phyloP scores from a whole-genome alignment of 2,888 invertebrate species.

The Troides aeacus region DNA sequence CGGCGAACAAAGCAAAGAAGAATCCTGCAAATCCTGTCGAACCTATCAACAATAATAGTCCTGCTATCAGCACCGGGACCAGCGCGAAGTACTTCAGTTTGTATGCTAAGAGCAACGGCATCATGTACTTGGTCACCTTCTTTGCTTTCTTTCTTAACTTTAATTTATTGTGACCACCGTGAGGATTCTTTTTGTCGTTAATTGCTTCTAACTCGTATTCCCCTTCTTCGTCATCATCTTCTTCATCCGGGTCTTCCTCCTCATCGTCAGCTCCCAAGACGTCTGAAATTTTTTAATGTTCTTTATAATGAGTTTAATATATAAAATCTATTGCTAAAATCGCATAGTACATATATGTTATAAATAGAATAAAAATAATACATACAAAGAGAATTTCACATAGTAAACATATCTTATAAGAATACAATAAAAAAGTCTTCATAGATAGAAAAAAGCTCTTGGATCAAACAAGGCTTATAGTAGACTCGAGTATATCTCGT shows the following conservation, averaged over 20 bases:
- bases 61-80: conserved; percentile 87
- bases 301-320: too few relatives aligned
- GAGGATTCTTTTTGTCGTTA: conserved; percentile 45
- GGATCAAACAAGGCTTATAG: too few relatives aligned
- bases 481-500: too few relatives aligned
- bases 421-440: too few relatives aligned
- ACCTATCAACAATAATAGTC: conserved; percentile 85
- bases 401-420: too few relatives aligned
- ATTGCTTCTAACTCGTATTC: conserved; percentile 41
- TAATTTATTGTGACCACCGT: conserved; percentile 37
- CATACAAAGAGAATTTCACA: too few relatives aligned
- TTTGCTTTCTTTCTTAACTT: conserved; percentile 68
- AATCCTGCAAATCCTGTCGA: conserved; percentile 91
- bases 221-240: conserved; percentile 54
- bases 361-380: too few relatives aligned
- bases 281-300: conserved; percentile 45
- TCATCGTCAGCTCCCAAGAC: conserved; percentile 63
- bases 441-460: too few relatives aligned
- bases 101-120: conserved; percentile 89
- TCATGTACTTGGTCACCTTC: conserved; percentile 84
- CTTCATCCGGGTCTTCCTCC: conserved; percentile 52
- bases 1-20: conserved; percentile 92
- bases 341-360: too few relatives aligned
- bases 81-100: conserved; percentile 90
- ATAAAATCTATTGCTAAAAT: too few relatives aligned